These are phyloP conservation scores for Plebejus anna DNA, from an alignment of 2,888 invertebrate species.

Conservation along the genomic window DNA sequence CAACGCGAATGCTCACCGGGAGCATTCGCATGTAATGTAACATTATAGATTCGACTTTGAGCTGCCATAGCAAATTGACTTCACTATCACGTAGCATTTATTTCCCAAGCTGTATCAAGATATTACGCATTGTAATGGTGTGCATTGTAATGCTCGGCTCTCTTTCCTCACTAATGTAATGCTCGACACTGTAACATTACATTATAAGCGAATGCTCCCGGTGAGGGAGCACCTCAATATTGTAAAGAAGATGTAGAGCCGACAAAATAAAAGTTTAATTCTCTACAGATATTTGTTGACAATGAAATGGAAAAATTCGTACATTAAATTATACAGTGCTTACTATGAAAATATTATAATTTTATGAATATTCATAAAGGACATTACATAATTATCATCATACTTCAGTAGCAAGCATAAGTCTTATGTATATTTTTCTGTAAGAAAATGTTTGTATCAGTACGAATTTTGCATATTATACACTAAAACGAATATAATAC, in stretches of 20 bases:
- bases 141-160: too few relatives aligned
- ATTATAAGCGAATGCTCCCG: too few relatives aligned
- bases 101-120: too few relatives aligned
- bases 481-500: background rate
- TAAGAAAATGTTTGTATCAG: background rate
- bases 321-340: background rate
- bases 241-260: background rate
- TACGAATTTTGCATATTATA: background rate
- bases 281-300: background rate
- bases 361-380: background rate
- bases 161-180: too few relatives aligned
- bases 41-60: too few relatives aligned
- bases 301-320: background rate
- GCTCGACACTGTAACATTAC: too few relatives aligned
- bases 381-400: slow-evolving; percentile 5
- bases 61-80: too few relatives aligned
- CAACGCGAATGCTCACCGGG: too few relatives aligned
- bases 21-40: too few relatives aligned
- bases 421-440: background rate
- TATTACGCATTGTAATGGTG: too few relatives aligned
- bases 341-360: background rate
- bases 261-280: background rate
- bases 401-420: background rate
- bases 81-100: too few relatives aligned
- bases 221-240: background rate